Evolutionary conservation across 2,888 invertebrate genomes (phyloP), one percentile per base, ranked within the genome.

Genomic region (Eugnorisma glareosa): DNA sequence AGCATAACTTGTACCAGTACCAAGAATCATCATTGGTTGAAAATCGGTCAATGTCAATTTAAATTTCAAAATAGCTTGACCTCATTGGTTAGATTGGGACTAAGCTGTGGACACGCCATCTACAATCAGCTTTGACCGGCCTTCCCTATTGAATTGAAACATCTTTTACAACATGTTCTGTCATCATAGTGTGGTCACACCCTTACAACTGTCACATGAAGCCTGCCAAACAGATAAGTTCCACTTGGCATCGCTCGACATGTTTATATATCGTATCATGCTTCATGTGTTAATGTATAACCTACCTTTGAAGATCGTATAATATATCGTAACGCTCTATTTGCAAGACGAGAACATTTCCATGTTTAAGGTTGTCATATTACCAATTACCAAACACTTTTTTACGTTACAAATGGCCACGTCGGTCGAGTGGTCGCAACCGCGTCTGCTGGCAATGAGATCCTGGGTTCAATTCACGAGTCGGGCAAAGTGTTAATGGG

Each of bases 321-420:
- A 40, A 37, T 74, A 21, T 63, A 67, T 70, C 31, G 48, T 71
- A 48, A 59, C 21, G 57, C 43, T 63, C 40, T 11, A 80, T 80
- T 80, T 69, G 54, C 3, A 21, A 45, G 57, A 40, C n/a, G 21
- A 43, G 35, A 15, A 43, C 18, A 35, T 43, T 11, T 35, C 15
- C 31, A 28, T 64, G 10, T n/a, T 21, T 35, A 78, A 43, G 79
- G 64, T 66, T 79, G 73, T 28, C 77, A 45, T 31, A 54, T 35
- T 10, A 59, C 51, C 2, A 2, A 57, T 57, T 13, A 37, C 0
- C 10, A n/a, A 54, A 13, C 15, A 31, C 45, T 15, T 45, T 59
- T 21, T 31, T 57, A 57, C 7, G 11, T 57, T 28, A 28, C n/a
- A n/a, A n/a, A n/a, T 28, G 28, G 28, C 57, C 2, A 4, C 18